phyloP scores from a whole-genome alignment of 2,113 vertebrate genomes.

The Tachysurus vachellii region DNA sequence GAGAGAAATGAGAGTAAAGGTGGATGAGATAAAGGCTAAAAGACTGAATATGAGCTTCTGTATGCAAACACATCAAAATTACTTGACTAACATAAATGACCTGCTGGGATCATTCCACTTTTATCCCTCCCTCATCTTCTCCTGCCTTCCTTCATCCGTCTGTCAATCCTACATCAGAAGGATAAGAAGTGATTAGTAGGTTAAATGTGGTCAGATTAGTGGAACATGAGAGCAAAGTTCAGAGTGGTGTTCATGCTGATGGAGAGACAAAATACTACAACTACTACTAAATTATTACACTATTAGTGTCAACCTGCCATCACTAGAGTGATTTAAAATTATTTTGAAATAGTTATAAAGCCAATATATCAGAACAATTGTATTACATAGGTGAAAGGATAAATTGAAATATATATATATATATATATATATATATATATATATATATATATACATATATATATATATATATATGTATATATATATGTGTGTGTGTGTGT shows the following conservation, averaged over 20 bases:
- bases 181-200: constrained; percentile 53
- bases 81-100: background rate
- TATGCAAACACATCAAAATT: background rate
- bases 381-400: background rate
- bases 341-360: no score
- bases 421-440: no score
- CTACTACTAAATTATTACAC: background rate
- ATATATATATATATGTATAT: no score
- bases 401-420: no score
- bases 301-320: background rate
- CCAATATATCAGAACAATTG: no score
- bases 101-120: background rate
- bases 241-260: background rate
- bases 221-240: constrained; percentile 4
- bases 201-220: constrained; percentile 51
- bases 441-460: no score
- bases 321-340: background rate
- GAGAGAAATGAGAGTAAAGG: background rate
- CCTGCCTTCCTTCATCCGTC: background rate
- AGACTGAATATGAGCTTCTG: background rate
- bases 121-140: background rate
- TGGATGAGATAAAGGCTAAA: background rate
- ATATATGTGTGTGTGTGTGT: no score
- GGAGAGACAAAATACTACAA: background rate
- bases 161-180: constrained; percentile 19